phyloP scores from a whole-genome alignment of 1,140 invertebrate genomes.

The Homarus americanus region DNA sequence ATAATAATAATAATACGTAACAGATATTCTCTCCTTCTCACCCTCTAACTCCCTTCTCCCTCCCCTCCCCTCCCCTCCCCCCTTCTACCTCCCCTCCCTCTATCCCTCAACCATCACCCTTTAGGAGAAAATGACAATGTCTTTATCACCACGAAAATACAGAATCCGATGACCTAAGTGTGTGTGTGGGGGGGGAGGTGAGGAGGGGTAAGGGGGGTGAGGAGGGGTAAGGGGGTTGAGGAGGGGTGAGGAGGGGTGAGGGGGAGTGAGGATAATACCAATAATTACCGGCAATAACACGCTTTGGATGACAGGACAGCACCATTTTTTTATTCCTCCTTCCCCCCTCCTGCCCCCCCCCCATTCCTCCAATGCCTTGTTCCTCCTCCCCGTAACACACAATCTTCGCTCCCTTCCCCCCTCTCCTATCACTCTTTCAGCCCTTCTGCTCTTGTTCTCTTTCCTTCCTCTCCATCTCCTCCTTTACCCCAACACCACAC shows the following conservation, averaged over 20 bases:
- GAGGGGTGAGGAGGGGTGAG: neutral
- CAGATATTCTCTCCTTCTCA: neutral
- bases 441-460: too few species aligned
- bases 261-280: neutral
- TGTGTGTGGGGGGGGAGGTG: neutral
- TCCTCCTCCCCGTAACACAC: too few species aligned
- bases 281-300: neutral
- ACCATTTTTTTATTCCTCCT: neutral
- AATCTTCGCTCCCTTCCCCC: neutral
- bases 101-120: neutral
- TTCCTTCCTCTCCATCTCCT: too few species aligned
- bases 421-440: too few species aligned
- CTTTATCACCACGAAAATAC: neutral
- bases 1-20: too few species aligned
- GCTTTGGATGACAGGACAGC: neutral
- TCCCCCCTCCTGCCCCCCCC: neutral
- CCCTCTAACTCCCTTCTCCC: too few species aligned
- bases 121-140: neutral
- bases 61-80: conserved; percentile 7
- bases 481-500: too few species aligned
- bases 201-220: neutral
- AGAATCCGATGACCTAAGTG: neutral
- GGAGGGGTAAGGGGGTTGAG: neutral
- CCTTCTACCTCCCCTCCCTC: neutral
- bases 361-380: neutral